phyloP scores from a whole-genome alignment of 1,140 invertebrate species.

The Cyphomyrmex costatus region DNA sequence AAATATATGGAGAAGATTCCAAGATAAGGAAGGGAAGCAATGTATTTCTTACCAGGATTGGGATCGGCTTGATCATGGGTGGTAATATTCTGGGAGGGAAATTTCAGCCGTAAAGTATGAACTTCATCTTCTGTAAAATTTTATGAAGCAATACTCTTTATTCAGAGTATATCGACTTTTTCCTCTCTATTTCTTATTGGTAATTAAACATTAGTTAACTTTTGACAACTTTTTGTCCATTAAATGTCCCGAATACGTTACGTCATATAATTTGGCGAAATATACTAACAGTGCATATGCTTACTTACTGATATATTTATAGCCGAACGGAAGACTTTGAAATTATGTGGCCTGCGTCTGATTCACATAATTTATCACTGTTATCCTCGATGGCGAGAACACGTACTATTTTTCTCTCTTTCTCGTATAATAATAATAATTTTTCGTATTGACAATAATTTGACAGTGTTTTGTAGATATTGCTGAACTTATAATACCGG shows the following conservation, averaged over 20 bases:
- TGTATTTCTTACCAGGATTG: slow-evolving; percentile 71
- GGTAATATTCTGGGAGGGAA: slow-evolving; percentile 47
- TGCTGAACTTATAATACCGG: background rate
- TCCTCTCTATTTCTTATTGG: background rate
- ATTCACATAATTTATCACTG: slow-evolving; percentile 61
- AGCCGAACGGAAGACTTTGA: slow-evolving; percentile 9
- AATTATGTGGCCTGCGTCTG: slow-evolving; percentile 8
- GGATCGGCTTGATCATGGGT: slow-evolving; percentile 56
- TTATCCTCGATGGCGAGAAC: background rate
- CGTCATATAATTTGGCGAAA: slow-evolving; percentile 68
- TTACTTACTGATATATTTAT: slow-evolving; percentile 76
- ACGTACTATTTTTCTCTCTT: background rate
- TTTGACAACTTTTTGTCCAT: background rate
- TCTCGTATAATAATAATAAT: no score
- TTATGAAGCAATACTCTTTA: slow-evolving; percentile 8
- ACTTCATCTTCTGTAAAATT: slow-evolving; percentile 71
- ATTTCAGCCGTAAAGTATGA: slow-evolving; percentile 62
- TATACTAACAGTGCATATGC: slow-evolving; percentile 50
- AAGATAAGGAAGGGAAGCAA: background rate
- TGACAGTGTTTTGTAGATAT: background rate
- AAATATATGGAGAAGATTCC: background rate
- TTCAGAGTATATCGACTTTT: background rate
- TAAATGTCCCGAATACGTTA: slow-evolving; percentile 52
- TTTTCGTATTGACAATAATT: background rate
- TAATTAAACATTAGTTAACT: background rate